Percentiles rank a stretch among this genome's conserved stretches.
Conservation (phyloP, 2,797 vertebrate genomes). For the Microcaecilia unicolor region DNA sequence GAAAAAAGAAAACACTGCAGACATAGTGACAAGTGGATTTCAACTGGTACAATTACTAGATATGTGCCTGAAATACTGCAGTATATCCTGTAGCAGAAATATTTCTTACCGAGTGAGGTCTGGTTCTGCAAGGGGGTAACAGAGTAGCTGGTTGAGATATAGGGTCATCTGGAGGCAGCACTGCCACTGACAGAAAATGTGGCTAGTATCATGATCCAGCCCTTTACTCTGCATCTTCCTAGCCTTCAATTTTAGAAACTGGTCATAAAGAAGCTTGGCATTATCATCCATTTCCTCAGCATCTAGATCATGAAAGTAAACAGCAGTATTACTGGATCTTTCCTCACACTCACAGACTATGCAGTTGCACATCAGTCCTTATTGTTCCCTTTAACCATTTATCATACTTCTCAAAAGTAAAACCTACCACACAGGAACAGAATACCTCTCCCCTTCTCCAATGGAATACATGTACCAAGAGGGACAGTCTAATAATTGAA, state of each 20-base stretch:
- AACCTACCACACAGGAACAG: constrained; percentile 3
- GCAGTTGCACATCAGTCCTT: too few species aligned
- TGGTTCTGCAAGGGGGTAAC: constrained; percentile 66
- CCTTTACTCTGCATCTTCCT: constrained; percentile 2
- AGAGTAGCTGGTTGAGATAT: constrained; percentile 79
- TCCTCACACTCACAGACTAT: neutral
- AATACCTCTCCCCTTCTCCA: too few species aligned
- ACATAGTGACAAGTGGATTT: neutral
- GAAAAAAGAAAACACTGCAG: neutral
- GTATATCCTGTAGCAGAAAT: neutral
- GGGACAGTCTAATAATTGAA: too few species aligned
- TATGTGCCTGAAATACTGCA: neutral
- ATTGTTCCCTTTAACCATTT: too few species aligned
- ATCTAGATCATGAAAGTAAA: constrained; percentile 15
- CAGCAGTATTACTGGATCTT: neutral
- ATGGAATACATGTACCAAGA: too few species aligned
- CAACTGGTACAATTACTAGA: neutral
- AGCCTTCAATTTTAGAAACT: constrained; percentile 35
- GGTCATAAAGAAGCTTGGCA: constrained; percentile 9
- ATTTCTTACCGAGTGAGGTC: constrained; percentile 67
- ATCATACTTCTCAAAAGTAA: constrained; percentile 1
- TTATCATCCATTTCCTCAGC: neutral
- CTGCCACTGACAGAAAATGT: constrained; percentile 88
- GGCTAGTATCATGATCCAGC: constrained; percentile 65
- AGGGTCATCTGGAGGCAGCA: constrained; percentile 78